Evolutionary conservation across 2,888 invertebrate genomes (phyloP).

Genomic region (Eumerus sabulonum): DNA sequence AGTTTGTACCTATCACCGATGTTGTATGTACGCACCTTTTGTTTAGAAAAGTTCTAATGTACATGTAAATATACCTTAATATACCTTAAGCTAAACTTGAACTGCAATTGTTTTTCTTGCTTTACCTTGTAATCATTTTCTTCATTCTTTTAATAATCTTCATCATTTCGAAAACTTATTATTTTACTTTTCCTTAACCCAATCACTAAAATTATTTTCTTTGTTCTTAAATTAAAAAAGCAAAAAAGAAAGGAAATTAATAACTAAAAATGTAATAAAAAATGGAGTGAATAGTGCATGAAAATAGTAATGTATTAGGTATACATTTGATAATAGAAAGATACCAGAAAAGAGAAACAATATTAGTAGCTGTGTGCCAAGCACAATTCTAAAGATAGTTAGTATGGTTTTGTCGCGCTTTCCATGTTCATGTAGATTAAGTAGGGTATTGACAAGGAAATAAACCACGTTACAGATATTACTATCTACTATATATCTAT

Average conservation of each 20-base stretch:
- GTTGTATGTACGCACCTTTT: constrained; percentile 63
- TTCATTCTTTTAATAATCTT: constrained; percentile 17
- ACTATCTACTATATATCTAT: too few relatives aligned
- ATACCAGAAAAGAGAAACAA: constrained; percentile 10
- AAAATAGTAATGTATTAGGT: constrained; percentile 18
- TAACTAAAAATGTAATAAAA: not conserved
- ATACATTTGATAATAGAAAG: constrained; percentile 2
- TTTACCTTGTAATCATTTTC: not conserved
- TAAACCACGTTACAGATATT: too few relatives aligned
- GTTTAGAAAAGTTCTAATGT: constrained; percentile 37
- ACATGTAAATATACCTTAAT: constrained; percentile 53
- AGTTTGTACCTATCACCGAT: not conserved
- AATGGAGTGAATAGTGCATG: constrained; percentile 9
- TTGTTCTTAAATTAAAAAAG: constrained; percentile 2
- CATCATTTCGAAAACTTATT: constrained; percentile 7
- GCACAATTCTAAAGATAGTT: too few relatives aligned
- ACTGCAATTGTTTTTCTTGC: constrained; percentile 47
- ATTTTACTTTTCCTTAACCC: constrained; percentile 17
- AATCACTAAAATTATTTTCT: not conserved
- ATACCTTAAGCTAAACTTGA: constrained; percentile 16
- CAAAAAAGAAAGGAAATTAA: too few relatives aligned
- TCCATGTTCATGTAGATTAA: too few relatives aligned
- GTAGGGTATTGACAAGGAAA: too few relatives aligned
- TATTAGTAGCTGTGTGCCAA: too few relatives aligned
- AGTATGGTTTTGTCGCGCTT: too few relatives aligned